Evolutionary conservation across 2,113 vertebrate genomes (phyloP).

Genomic region (Myotis davidii): DNA sequence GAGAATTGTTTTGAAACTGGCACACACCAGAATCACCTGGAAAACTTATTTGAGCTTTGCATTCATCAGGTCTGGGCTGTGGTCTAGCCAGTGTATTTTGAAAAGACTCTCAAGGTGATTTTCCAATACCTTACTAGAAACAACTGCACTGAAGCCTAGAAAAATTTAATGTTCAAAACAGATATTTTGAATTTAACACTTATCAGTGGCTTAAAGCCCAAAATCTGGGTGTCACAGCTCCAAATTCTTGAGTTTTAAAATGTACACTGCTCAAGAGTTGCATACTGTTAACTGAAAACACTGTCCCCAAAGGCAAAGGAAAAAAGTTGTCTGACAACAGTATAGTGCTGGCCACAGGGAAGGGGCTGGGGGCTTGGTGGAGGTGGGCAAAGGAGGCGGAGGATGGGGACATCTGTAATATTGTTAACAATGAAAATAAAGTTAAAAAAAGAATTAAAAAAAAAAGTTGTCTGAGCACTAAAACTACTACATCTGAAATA

Average conservation of each 20-base stretch:
- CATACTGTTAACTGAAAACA: not conserved
- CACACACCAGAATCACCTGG: not conserved
- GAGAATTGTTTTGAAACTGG: not conserved
- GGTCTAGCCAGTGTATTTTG: not conserved
- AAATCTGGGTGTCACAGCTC: not conserved
- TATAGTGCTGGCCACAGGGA: too few relatives aligned
- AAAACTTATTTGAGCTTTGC: not conserved
- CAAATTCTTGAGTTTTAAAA: not conserved
- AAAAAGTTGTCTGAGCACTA: not conserved
- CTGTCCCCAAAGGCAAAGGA: not conserved
- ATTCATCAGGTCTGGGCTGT: not conserved
- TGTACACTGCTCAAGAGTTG: not conserved
- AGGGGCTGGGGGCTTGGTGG: too few relatives aligned
- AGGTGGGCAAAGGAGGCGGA: too few relatives aligned
- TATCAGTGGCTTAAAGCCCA: not conserved
- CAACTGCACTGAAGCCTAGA: not conserved
- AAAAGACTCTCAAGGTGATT: not conserved
- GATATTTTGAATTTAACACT: not conserved
- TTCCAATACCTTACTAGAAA: not conserved
- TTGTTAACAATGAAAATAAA: too few relatives aligned
- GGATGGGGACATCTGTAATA: too few relatives aligned
- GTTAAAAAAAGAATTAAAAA: too few relatives aligned
- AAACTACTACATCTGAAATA: not conserved
- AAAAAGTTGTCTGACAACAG: not conserved
- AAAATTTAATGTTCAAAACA: not conserved